Conservation (phyloP, 2,113 vertebrate species). For the Addax nasomaculatus region DNA sequence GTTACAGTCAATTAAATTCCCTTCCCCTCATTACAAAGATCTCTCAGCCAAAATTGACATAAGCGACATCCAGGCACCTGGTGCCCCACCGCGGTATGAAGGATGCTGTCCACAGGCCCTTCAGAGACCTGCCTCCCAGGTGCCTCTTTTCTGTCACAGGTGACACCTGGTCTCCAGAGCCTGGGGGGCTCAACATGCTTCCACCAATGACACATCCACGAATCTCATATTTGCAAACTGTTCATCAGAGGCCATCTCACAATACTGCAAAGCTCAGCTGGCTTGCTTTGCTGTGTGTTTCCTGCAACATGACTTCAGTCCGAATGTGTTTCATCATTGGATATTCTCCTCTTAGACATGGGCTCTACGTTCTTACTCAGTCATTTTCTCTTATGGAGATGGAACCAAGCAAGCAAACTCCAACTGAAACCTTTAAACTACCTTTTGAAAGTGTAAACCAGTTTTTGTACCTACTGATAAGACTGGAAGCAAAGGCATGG, state of each 20-base stretch:
- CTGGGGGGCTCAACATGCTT: not conserved
- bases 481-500: not conserved
- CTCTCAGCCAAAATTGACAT: not conserved
- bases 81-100: not conserved
- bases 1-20: not conserved
- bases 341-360: not conserved
- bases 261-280: not conserved
- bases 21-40: not conserved
- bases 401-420: not conserved
- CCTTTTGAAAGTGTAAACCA: not conserved
- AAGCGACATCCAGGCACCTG: slow-evolving; percentile 2
- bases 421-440: not conserved
- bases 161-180: slow-evolving; percentile 27
- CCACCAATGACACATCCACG: slow-evolving; percentile 28
- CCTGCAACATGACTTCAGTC: not conserved
- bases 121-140: not conserved
- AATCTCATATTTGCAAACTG: slow-evolving; percentile 40
- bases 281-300: not conserved
- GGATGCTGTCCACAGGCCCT: not conserved
- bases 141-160: not conserved
- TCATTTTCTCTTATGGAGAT: not conserved
- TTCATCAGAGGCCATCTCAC: not conserved
- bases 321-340: not conserved
- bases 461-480: not conserved
- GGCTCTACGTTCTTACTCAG: not conserved